phyloP scores from a whole-genome alignment of 2,888 invertebrate species.

The Coleophora flavipennella region DNA sequence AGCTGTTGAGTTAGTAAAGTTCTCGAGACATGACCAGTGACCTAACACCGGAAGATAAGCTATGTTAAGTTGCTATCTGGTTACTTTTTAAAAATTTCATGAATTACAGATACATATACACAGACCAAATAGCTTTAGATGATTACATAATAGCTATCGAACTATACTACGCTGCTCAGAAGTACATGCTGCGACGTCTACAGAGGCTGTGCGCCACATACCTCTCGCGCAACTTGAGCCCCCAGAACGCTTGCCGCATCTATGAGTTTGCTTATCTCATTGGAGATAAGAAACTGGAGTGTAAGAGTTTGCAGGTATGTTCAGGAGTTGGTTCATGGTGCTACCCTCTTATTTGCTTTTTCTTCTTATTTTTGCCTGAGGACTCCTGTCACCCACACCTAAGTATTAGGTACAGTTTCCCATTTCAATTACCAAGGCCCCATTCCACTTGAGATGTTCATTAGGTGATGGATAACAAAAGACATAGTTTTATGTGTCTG shows the following conservation, averaged over 20 bases:
- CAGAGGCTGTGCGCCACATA: slow-evolving; percentile 81
- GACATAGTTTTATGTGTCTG: no score
- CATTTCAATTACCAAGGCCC: no score
- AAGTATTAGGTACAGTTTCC: no score
- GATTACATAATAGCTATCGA: slow-evolving; percentile 84
- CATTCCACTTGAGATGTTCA: no score
- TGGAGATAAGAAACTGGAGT: slow-evolving; percentile 4
- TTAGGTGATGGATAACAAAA: no score
- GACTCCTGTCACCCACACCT: no score
- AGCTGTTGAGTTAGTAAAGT: no score
- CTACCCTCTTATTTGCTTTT: no score
- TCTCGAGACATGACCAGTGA: no score
- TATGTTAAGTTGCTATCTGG: no score
- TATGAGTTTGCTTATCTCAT: slow-evolving; percentile 83
- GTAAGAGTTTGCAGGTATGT: not conserved
- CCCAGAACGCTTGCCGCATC: slow-evolving; percentile 80
- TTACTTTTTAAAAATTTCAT: not conserved
- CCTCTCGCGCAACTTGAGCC: slow-evolving; percentile 77
- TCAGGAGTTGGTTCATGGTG: not conserved
- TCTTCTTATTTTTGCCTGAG: no score
- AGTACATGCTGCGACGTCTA: slow-evolving; percentile 82
- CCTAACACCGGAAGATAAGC: no score
- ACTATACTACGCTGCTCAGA: slow-evolving; percentile 83
- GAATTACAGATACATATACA: slow-evolving; percentile 76
- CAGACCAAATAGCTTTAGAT: slow-evolving; percentile 77